Conservation (phyloP, 2,888 invertebrate genomes). For the Crioceris asparagi region DNA sequence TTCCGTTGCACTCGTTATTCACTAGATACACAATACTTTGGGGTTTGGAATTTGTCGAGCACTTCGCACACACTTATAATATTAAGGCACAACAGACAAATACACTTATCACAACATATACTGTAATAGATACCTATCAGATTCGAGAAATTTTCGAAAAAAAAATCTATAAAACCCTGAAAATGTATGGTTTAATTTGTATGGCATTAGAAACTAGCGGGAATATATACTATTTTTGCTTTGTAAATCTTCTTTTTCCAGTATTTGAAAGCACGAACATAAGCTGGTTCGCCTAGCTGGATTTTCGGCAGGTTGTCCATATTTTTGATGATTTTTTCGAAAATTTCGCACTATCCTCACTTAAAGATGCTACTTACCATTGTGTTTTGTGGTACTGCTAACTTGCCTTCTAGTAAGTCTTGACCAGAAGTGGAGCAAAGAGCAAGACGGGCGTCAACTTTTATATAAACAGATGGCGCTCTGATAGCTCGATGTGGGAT, state of each 20-base stretch:
- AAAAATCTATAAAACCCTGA: too few relatives aligned
- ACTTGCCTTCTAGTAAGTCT: slow-evolving; percentile 62
- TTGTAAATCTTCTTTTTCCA: slow-evolving; percentile 36
- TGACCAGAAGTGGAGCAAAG: slow-evolving; percentile 67
- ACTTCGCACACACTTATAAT: too few relatives aligned
- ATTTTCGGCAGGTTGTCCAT: slow-evolving; percentile 14
- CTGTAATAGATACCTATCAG: too few relatives aligned
- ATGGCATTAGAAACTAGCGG: slow-evolving; percentile 15
- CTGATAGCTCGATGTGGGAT: too few relatives aligned
- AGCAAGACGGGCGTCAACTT: slow-evolving; percentile 56
- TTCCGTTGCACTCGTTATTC: too few relatives aligned
- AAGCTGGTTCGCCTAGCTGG: slow-evolving; percentile 26
- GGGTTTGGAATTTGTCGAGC: too few relatives aligned
- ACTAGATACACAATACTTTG: too few relatives aligned
- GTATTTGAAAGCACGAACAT: slow-evolving; percentile 32
- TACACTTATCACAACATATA: too few relatives aligned
- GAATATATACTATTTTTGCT: slow-evolving; percentile 33
- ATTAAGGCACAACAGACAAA: background rate
- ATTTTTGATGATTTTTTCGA: background rate
- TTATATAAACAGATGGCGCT: slow-evolving; percentile 69
- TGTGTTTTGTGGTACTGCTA: slow-evolving; percentile 32
- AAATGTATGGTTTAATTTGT: slow-evolving; percentile 6
- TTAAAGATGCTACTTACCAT: slow-evolving; percentile 35
- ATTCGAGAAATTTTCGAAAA: too few relatives aligned
- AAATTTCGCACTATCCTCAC: slow-evolving; percentile 1